Base-by-base conservation (phyloP, 2,113 vertebrate species). In the Clarias magur region DNA sequence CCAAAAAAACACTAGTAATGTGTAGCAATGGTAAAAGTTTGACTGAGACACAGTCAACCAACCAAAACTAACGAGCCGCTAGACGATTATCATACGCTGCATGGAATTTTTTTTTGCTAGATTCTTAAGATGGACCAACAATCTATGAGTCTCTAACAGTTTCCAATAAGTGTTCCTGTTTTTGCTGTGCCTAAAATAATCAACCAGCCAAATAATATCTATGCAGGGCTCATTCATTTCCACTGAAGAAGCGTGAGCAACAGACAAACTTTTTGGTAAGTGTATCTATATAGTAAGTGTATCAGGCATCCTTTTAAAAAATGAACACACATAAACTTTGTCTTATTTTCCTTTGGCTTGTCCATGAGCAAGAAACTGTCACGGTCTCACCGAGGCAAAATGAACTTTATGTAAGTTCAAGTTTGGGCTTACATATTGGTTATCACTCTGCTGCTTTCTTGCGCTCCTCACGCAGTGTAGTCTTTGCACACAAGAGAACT, bases 341-440 rank as follows among this genome's bases (percentile, higher is more conserved):
- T 30, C 27, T 73, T 42, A 16, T 73, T 42, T 78, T 25, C 42
- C 27, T 9, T 57, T 59, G n/a, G 54, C n/a, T 80, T 80, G 4
- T 59, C 15, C 21, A 48, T 53, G 21, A 4, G 23, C 75, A 78
- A 78, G 11, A 30, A 80, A 27, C n/a, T 53, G 56, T 5, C 6
- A 79, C 16, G 25, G 3, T 56, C 27, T 16, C 54, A 81, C 5
- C 10, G 23, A 81, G 57, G 8, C 15, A 81, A 60, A 62, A 9
- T 60, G 79, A 81, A 81, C 30, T 62, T 38, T 62, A 57, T 62
- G 62, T 10, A 60, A 62, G n/a, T 60, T 80, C 79, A 60, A 21
- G 21, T 62, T 75, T 48, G 2, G 42, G 3, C 21, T 25, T 13
- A 53, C 19, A 21, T 23, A 53, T 25, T 53, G 42, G 42, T 75